phyloP scores from a whole-genome alignment of 2,113 vertebrate species.

The Xenopus laevis region DNA sequence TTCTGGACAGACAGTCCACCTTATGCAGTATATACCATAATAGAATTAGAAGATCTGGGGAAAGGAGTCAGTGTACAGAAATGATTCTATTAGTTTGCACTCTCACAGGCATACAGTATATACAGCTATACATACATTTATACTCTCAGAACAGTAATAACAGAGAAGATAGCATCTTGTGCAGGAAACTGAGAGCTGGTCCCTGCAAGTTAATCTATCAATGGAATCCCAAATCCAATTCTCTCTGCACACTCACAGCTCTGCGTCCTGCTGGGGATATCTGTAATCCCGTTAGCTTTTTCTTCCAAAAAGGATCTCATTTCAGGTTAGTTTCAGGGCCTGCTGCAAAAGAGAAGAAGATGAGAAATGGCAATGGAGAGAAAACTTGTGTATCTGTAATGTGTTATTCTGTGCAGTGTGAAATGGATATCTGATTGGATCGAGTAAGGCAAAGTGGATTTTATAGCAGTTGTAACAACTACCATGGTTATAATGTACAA shows the following conservation, averaged over 20 bases:
- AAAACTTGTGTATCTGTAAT: background rate
- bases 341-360: background rate
- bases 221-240: conserved; percentile 40
- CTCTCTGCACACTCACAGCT: conserved; percentile 37
- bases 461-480: background rate
- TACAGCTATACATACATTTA: conserved; percentile 13
- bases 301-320: conserved; percentile 21
- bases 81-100: background rate
- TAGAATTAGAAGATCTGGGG: background rate
- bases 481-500: background rate
- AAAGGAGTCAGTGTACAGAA: background rate
- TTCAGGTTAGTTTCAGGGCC: conserved; percentile 18
- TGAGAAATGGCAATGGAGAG: background rate
- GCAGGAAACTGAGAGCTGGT: conserved; percentile 17
- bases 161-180: conserved; percentile 10
- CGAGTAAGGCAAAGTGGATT: background rate
- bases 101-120: background rate
- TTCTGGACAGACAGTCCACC: background rate
- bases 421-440: too few relatives aligned
- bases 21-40: background rate
- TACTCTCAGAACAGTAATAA: conserved; percentile 3
- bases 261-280: conserved; percentile 39
- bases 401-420: too few relatives aligned
- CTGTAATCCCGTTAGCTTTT: conserved; percentile 37
- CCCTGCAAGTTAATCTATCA: conserved; percentile 31